These are phyloP conservation scores for Bellardia pandia DNA, from an alignment of 2,888 invertebrate species.

Conservation along the genomic window DNA sequence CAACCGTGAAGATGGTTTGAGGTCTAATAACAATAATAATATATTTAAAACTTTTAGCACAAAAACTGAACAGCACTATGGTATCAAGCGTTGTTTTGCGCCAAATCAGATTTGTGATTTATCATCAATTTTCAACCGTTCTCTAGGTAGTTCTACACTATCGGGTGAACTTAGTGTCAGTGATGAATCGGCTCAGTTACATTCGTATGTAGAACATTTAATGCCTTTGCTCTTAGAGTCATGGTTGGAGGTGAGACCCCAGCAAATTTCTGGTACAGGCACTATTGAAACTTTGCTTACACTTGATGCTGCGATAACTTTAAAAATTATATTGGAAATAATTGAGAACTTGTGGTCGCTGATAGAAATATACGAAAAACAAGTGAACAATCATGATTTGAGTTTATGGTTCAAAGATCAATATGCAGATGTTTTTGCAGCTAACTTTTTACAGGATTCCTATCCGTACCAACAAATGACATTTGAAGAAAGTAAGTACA, in stretches of 20 bases:
- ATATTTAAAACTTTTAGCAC: slow-evolving; percentile 32
- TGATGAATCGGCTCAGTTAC: slow-evolving; percentile 82
- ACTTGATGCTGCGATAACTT: slow-evolving; percentile 87
- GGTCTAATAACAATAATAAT: slow-evolving; percentile 3
- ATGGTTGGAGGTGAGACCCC: slow-evolving; percentile 92
- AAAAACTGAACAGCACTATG: slow-evolving; percentile 56
- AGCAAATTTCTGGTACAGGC: slow-evolving; percentile 72
- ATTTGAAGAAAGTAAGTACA: slow-evolving; percentile 60
- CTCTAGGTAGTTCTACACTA: slow-evolving; percentile 78
- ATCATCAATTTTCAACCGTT: slow-evolving; percentile 84
- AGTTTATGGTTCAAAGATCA: slow-evolving; percentile 85
- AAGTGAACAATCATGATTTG: slow-evolving; percentile 82
- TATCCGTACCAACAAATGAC: slow-evolving; percentile 81
- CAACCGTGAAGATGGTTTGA: slow-evolving; percentile 10
- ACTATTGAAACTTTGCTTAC: slow-evolving; percentile 83
- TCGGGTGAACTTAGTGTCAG: slow-evolving; percentile 22
- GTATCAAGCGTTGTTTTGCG: slow-evolving; percentile 75
- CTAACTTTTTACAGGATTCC: slow-evolving; percentile 85
- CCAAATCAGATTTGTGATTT: slow-evolving; percentile 82
- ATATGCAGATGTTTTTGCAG: slow-evolving; percentile 85
- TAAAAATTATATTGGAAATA: slow-evolving; percentile 88
- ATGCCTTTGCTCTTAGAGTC: slow-evolving; percentile 92
- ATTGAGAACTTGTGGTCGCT: slow-evolving; percentile 86
- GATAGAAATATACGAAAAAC: slow-evolving; percentile 81
- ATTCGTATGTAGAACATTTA: slow-evolving; percentile 87